Percentiles rank a stretch among this genome's conserved stretches.
Evolutionary conservation across 2,797 vertebrate genomes (phyloP).

Genomic region (Myotis vivesi): DNA sequence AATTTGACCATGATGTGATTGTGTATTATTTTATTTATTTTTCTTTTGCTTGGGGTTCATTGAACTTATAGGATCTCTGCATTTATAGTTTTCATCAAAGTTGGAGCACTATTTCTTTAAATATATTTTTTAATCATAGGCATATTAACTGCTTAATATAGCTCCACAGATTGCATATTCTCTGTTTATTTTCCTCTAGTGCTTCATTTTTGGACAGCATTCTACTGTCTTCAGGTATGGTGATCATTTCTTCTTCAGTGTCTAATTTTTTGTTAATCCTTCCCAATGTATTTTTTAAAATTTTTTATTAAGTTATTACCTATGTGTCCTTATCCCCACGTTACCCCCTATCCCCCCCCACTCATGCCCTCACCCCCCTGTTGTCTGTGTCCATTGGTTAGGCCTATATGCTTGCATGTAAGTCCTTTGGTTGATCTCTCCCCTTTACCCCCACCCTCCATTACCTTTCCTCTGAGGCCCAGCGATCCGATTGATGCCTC

Average conservation of each 20-base stretch:
- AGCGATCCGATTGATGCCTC: too few relatives aligned
- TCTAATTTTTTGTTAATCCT: not conserved
- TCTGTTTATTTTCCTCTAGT: not conserved
- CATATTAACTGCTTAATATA: not conserved
- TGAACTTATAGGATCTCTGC: not conserved
- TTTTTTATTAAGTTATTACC: too few relatives aligned
- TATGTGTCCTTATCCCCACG: too few relatives aligned
- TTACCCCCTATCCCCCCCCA: too few relatives aligned
- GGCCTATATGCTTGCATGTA: too few relatives aligned
- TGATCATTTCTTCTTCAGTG: not conserved
- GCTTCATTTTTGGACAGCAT: not conserved
- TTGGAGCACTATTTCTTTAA: not conserved
- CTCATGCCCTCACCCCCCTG: too few relatives aligned
- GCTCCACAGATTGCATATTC: not conserved
- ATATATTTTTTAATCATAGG: not conserved
- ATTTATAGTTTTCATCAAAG: not conserved
- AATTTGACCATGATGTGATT: not conserved
- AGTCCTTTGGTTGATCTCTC: too few relatives aligned
- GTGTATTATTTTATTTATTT: not conserved
- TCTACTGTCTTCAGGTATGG: not conserved
- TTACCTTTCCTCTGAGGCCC: too few relatives aligned
- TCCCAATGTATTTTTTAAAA: not conserved
- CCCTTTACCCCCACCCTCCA: too few relatives aligned
- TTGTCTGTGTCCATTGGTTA: too few relatives aligned
- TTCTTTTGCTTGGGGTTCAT: not conserved